phyloP scores from a whole-genome alignment of 1,140 invertebrate genomes.

The Galleria mellonella region DNA sequence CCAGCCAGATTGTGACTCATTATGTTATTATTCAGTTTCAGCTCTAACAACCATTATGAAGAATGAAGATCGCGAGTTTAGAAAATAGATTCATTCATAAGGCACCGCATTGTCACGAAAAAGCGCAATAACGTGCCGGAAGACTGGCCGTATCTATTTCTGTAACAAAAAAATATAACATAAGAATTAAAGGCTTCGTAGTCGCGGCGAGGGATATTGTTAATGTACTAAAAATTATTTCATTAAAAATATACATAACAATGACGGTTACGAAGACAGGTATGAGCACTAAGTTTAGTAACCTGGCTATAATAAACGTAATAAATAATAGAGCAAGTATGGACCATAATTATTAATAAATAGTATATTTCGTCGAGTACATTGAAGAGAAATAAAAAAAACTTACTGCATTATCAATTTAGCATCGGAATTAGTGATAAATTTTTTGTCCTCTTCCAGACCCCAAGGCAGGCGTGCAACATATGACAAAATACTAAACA shows the following conservation, averaged over 20 bases:
- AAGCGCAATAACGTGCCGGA: constrained; percentile 61
- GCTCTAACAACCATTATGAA: constrained; percentile 57
- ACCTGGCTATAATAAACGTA: constrained; percentile 41
- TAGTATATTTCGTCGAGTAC: not conserved
- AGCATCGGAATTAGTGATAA: constrained; percentile 69
- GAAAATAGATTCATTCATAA: constrained; percentile 45
- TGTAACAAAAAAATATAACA: constrained; percentile 56
- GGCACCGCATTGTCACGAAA: constrained; percentile 63
- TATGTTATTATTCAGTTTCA: constrained; percentile 50
- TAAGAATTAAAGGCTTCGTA: not conserved
- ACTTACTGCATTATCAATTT: constrained; percentile 72
- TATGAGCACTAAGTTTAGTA: constrained; percentile 32
- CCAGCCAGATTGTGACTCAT: constrained; percentile 81
- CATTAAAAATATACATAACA: not conserved
- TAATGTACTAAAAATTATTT: no score
- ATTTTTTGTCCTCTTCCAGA: constrained; percentile 72
- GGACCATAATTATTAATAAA: constrained; percentile 2
- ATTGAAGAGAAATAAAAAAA: constrained; percentile 28
- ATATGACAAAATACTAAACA: constrained; percentile 66
- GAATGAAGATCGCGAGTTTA: constrained; percentile 31
- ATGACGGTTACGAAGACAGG: constrained; percentile 21
- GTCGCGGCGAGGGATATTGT: no score
- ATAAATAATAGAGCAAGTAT: constrained; percentile 13
- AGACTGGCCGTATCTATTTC: constrained; percentile 66
- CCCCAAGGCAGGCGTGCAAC: constrained; percentile 72